phyloP scores from a whole-genome alignment of 2,113 vertebrate genomes.

The Nannospalax galili region DNA sequence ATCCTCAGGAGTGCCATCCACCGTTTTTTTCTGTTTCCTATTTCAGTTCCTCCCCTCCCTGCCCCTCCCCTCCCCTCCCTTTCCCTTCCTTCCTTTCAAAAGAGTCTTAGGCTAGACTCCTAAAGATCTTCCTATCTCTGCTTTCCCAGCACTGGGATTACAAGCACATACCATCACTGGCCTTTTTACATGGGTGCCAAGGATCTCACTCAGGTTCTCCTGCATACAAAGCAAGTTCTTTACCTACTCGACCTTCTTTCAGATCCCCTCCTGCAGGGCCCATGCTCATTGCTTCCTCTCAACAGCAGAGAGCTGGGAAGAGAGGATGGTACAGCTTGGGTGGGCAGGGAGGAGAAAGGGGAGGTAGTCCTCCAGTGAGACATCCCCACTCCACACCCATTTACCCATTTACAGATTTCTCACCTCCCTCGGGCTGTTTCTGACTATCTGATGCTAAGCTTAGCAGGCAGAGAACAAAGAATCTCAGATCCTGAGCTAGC shows the following conservation, averaged over 20 bases:
- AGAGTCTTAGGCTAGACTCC: neutral
- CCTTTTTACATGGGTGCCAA: too few relatives aligned
- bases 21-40: neutral
- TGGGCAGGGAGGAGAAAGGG: neutral
- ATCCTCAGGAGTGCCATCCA: neutral
- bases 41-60: neutral
- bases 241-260: too few relatives aligned
- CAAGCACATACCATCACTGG: neutral
- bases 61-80: too few relatives aligned
- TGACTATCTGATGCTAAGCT: neutral
- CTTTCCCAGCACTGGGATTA: too few relatives aligned
- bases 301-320: conserved; percentile 29
- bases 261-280: fast-evolving
- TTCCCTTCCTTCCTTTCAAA: neutral
- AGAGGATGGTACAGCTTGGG: neutral
- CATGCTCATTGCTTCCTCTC: neutral
- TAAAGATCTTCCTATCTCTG: neutral
- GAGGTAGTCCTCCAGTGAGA: neutral
- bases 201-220: too few relatives aligned
- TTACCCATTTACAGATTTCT: neutral
- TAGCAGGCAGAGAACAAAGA: neutral
- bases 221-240: neutral
- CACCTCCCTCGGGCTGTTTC: neutral
- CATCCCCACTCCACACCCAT: neutral
- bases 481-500: neutral